phyloP scores from a whole-genome alignment of 2,888 invertebrate genomes.

The Uloborus plumipes region DNA sequence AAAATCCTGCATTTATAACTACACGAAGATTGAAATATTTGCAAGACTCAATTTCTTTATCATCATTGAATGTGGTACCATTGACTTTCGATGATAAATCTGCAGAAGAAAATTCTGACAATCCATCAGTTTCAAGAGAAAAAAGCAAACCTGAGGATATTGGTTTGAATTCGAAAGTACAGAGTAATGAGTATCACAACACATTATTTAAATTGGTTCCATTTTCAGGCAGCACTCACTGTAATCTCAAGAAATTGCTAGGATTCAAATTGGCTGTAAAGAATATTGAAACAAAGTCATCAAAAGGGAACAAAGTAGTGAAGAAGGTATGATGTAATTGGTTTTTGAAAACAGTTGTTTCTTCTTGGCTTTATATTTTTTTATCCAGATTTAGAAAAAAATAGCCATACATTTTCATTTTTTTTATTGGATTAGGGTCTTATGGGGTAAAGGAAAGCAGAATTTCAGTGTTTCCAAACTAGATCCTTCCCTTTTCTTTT shows the following conservation, averaged over 20 bases:
- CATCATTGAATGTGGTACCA: conserved; percentile 22
- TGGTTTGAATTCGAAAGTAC: too few relatives aligned
- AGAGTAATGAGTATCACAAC: not conserved
- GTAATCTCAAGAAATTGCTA: not conserved
- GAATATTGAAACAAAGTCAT: not conserved
- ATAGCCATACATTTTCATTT: not conserved
- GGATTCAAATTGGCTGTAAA: conserved; percentile 31
- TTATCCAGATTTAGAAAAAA: not conserved
- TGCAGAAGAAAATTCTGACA: not conserved
- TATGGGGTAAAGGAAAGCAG: too few relatives aligned
- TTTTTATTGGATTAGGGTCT: too few relatives aligned
- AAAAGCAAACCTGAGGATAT: too few relatives aligned
- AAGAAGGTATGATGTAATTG: conserved; percentile 19
- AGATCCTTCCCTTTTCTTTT: too few relatives aligned
- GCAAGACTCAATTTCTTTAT: conserved; percentile 32
- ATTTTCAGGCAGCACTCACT: not conserved
- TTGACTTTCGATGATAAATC: not conserved
- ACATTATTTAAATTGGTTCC: conserved; percentile 13
- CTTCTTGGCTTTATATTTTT: not conserved
- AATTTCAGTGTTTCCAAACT: too few relatives aligned
- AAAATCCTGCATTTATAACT: conserved; percentile 2
- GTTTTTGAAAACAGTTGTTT: not conserved
- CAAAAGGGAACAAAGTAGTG: not conserved
- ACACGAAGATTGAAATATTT: conserved; percentile 42
- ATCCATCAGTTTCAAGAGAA: too few relatives aligned